phyloP scores from a whole-genome alignment of 2,888 invertebrate species.

The Tetropium fuscum region DNA sequence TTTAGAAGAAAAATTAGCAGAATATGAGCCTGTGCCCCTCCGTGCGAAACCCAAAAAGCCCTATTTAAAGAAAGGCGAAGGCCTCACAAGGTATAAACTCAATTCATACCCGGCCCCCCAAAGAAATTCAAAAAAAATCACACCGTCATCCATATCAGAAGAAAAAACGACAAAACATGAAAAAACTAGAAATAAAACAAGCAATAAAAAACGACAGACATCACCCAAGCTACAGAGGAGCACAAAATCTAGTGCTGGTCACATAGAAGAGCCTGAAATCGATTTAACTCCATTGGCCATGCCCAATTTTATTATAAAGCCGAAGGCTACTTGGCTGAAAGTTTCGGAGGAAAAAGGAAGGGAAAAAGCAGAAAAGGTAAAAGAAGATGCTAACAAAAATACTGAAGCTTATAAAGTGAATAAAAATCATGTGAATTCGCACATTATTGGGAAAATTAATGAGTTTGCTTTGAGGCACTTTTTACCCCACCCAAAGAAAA shows the following conservation, averaged over 20 bases:
- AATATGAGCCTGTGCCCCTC: constrained; percentile 50
- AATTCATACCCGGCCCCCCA: background rate
- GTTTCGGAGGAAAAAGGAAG: constrained; percentile 34
- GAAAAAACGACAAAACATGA: background rate
- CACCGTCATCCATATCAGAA: background rate
- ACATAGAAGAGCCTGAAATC: constrained; percentile 19
- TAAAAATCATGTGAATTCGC: constrained; percentile 30
- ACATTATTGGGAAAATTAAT: constrained; percentile 38
- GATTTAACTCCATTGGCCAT: constrained; percentile 56
- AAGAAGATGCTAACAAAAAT: constrained; percentile 12
- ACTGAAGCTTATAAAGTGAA: constrained; percentile 31
- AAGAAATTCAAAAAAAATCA: background rate
- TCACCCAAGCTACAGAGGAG: background rate
- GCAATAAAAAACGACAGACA: background rate
- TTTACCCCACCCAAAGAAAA: constrained; percentile 23
- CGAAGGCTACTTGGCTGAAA: constrained; percentile 55
- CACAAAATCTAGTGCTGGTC: background rate
- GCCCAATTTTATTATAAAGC: constrained; percentile 55
- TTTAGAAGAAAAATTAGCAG: constrained; percentile 71
- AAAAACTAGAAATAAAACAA: background rate
- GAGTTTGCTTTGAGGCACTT: constrained; percentile 37
- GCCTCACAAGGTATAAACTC: constrained; percentile 77
- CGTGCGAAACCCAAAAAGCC: constrained; percentile 64
- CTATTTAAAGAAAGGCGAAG: constrained; percentile 82
- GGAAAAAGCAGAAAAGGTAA: background rate